A percentile compares a stretch with the other conserved stretches of the same genome.
Conservation (phyloP, 2,797 vertebrate species). For the Danio tinwini region DNA sequence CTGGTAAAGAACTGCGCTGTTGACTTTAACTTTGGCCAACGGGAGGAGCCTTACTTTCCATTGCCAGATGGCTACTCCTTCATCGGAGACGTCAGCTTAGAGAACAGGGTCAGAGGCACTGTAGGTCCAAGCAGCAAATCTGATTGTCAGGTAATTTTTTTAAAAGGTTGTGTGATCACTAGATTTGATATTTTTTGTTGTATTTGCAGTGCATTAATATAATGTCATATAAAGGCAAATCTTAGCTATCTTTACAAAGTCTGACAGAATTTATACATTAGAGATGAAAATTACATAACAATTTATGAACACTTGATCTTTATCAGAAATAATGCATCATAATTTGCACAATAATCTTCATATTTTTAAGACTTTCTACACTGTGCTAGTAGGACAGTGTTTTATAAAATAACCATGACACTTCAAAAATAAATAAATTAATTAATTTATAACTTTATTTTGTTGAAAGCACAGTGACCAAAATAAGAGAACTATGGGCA, state of each 20-base stretch:
- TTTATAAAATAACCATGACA: no score
- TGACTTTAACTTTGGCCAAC: slow-evolving; percentile 94
- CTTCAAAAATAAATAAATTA: no score
- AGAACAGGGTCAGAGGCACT: slow-evolving; percentile 83
- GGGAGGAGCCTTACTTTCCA: slow-evolving; percentile 80
- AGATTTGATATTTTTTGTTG: not conserved
- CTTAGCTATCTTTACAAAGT: not conserved
- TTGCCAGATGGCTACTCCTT: slow-evolving; percentile 85
- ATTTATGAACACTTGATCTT: no score
- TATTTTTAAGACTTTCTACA: no score
- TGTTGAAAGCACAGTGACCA: no score
- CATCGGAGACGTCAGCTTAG: slow-evolving; percentile 82
- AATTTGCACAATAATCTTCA: no score
- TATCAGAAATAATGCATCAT: no score
- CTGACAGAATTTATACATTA: not conserved
- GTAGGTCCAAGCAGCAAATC: slow-evolving; percentile 84
- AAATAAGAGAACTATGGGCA: no score
- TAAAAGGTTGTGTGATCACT: slow-evolving; percentile 18
- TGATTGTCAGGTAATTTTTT: slow-evolving; percentile 86
- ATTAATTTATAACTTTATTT: no score
- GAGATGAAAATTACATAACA: no score
- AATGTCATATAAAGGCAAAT: not conserved
- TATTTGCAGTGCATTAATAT: not conserved
- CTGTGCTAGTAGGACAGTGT: no score
- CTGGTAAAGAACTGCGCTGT: slow-evolving; percentile 92